Evolutionary conservation across 2,797 vertebrate genomes (phyloP), one percentile per base, ranked within the genome.

Genomic region (Sebastes trivittatus): DNA sequence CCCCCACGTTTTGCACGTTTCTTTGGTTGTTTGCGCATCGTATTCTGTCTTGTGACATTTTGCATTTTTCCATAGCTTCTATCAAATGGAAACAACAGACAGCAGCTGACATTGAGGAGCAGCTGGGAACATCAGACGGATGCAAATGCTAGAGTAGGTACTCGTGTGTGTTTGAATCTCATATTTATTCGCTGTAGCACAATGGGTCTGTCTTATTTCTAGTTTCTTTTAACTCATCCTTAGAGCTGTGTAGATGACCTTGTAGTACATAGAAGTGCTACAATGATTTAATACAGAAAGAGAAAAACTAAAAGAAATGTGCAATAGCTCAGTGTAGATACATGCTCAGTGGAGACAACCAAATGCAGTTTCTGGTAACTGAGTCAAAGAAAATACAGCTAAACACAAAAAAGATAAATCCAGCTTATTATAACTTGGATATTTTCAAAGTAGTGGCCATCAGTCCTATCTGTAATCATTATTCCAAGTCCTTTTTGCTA

Each of bases 41-140:
- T 49, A 49, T 49, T 49, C 46, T 49, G 46, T 49, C 61, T 63
- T 16, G 66, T 68, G 80, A 56, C 38, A 82, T 72, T 75, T 80
- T 7, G 23, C 61, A 30, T 60, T 63, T 34, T 61, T 7, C 46
- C 38, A 7, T 27, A 30, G 55, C 56, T 61, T 32, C 63, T 52
- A 1, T 71, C 52, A 9, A 9, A 46, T 2, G 49, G 56, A 46
- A 32, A 70, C 25, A 22, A 18, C 7, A 32, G 60, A n/a, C 29
- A 25, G 42, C 29, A 5, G 66, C 49, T 36, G 42, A 60, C 23
- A 42, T 4, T 23, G 7, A 75, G 36, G 4, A 3, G 38, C 9
- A 38, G 75, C 62, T 69, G 62, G 66, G 49, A 60, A 60, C 61
- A 27, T 78, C 49, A 18, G 25, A 64, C 46, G 2, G 30, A 78